Evolutionary conservation across 2,797 vertebrate species (phyloP).

Genomic region (Gila robusta): DNA sequence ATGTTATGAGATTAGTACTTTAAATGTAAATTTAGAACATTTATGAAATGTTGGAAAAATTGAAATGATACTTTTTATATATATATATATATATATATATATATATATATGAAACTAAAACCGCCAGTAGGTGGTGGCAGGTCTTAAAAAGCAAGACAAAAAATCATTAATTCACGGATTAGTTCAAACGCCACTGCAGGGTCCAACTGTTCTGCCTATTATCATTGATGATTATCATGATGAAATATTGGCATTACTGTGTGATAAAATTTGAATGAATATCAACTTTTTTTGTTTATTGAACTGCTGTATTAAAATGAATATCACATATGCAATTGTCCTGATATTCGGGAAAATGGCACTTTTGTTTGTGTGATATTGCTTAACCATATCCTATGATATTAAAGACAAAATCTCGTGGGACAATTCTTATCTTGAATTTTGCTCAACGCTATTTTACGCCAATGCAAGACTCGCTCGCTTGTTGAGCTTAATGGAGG

Average conservation of each 20-base stretch:
- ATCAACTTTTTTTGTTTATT: too few species aligned
- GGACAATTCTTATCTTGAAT: not conserved
- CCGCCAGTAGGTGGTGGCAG: not conserved
- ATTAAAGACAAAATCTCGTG: not conserved
- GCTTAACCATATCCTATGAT: not conserved
- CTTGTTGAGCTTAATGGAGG: not conserved
- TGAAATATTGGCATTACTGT: not conserved
- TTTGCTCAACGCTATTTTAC: not conserved
- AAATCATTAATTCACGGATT: not conserved
- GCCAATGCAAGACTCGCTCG: not conserved
- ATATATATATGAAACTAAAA: too few species aligned
- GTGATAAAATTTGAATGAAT: too few species aligned
- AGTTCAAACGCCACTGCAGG: not conserved
- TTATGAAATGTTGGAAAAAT: not conserved
- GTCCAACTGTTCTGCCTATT: not conserved
- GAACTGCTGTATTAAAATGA: not conserved
- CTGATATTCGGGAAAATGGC: not conserved
- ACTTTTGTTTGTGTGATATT: not conserved
- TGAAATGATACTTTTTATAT: not conserved
- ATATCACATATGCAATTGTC: not conserved
- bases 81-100: not conserved
- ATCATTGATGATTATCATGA: too few species aligned
- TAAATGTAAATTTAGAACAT: not conserved
- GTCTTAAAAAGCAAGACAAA: not conserved
- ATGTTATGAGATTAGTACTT: too few species aligned